Evolutionary conservation across 2,888 invertebrate genomes (phyloP), one percentile per base, ranked within the genome.

Genomic region (Eledone cirrhosa): DNA sequence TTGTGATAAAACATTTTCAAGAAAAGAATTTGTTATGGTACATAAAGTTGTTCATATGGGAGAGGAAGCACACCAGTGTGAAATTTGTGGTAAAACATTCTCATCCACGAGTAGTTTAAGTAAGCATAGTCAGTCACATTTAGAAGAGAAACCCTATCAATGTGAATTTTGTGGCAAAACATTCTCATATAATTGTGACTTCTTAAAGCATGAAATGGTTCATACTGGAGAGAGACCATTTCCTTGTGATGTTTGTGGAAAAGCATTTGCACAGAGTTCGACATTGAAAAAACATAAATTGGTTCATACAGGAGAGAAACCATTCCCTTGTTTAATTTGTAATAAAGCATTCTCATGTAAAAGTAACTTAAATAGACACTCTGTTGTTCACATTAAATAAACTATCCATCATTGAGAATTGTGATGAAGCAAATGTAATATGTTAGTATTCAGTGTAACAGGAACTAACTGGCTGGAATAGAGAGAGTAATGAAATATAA

Each of bases 131-230:
- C 33, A n/a, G 72, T 41, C 72, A 22, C 72, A 72, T 19, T 41
- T 41, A 22, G 72, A 41, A 33, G 72, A 19, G 22, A 72, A 72
- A 24, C 72, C 72, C 5, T 72, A 41, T 72, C 33, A 72, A 1
- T 72, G 72, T 72, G 24, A 33, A 31, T n/a, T 72, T 41, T 72
- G 72, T 72, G 72, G 72, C 22, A 72, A 72, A 41, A 72, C 31
- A 41, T 72, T 72, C 41, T 72, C 41, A 14, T 41, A 41, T 3
- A 72, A 72, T 33, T 31, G 41, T 72, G 41, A 72, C n/a, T 24
- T 72, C 11, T n/a, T 41, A 72, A 72, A 41, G 72, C 72, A 72
- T 14, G 41, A 41, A 41, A 41, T 41, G 41, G 31, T 41, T 13
- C 72, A 72, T 72, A 29, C 22, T n/a, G 31, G n/a, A 24, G 24